Conservation (phyloP, 2,888 invertebrate species). For the Apodemia zela region DNA sequence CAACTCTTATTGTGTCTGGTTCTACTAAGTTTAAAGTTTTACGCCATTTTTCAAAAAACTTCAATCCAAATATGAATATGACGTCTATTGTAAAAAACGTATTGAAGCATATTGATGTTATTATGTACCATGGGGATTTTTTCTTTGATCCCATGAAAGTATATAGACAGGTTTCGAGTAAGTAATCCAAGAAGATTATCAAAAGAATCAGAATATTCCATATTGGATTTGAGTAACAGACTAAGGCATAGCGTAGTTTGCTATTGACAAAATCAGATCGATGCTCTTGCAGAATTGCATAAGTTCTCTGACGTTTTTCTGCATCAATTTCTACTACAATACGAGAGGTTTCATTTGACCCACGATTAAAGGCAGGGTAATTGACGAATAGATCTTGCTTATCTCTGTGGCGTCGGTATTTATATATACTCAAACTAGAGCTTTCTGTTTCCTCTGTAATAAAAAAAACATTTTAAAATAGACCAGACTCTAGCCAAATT, state of each 20-base stretch:
- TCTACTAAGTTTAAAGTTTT: slow-evolving; percentile 70
- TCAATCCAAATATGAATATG: slow-evolving; percentile 55
- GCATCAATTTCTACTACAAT: slow-evolving; percentile 44
- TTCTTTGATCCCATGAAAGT: slow-evolving; percentile 49
- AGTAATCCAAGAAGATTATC: slow-evolving; percentile 54
- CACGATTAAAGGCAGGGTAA: slow-evolving; percentile 29
- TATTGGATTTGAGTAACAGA: slow-evolving; percentile 58
- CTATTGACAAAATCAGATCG: slow-evolving; percentile 56
- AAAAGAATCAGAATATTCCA: slow-evolving; percentile 63
- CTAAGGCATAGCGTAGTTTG: slow-evolving; percentile 53
- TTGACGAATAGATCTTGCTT: slow-evolving; percentile 41
- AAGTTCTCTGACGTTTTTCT: slow-evolving; percentile 51
- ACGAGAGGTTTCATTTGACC: slow-evolving; percentile 32
- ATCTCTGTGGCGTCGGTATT: slow-evolving; percentile 44
- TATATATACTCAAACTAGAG: slow-evolving; percentile 50
- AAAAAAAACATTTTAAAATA: too few species aligned
- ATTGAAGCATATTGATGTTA: slow-evolving; percentile 53
- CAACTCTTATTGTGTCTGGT: slow-evolving; percentile 52
- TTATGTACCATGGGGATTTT: slow-evolving; percentile 50
- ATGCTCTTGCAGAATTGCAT: slow-evolving; percentile 62
- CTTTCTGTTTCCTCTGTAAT: slow-evolving; percentile 35
- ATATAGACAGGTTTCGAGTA: slow-evolving; percentile 61
- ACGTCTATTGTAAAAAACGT: slow-evolving; percentile 60
- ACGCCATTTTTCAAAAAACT: slow-evolving; percentile 65
- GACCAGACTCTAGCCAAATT: too few species aligned